Percentiles rank a stretch among this genome's conserved stretches.
These are phyloP conservation scores for Drosophila orosa DNA, from an alignment of 1,140 invertebrate genomes.

Conservation along the genomic window DNA sequence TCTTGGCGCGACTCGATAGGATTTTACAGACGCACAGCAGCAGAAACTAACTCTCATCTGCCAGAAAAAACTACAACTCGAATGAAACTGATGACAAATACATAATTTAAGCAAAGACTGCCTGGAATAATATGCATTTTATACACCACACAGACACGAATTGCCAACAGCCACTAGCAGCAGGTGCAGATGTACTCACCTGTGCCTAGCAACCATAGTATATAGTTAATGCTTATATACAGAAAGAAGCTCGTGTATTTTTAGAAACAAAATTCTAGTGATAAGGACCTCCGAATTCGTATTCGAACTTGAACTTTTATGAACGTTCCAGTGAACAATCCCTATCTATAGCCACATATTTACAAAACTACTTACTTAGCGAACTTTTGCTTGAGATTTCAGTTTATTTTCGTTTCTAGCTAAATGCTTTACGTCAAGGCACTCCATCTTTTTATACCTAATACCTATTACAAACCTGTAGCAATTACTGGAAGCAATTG, in stretches of 20 bases:
- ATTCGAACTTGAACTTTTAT: constrained; percentile 38
- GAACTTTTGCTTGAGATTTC: constrained; percentile 47
- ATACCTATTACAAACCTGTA: constrained; percentile 25
- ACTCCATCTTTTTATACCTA: constrained; percentile 10
- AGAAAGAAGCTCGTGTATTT: constrained; percentile 47
- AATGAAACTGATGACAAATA: constrained; percentile 79
- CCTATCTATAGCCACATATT: constrained; percentile 27
- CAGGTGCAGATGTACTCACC: constrained; percentile 46
- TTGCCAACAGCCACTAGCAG: constrained; percentile 52
- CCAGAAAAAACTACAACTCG: constrained; percentile 55
- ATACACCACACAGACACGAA: constrained; percentile 44
- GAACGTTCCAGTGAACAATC: constrained; percentile 46
- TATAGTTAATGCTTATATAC: constrained; percentile 15
- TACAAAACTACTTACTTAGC: constrained; percentile 53
- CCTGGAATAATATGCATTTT: constrained; percentile 67
- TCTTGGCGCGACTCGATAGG: constrained; percentile 49
- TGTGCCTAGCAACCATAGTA: constrained; percentile 47
- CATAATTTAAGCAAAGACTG: constrained; percentile 72
- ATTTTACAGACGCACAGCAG: constrained; percentile 49
- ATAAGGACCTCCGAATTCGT: constrained; percentile 39
- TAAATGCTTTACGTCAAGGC: constrained; percentile 60
- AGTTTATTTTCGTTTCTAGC: constrained; percentile 65
- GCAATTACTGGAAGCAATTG: constrained; percentile 54
- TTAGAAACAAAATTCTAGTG: constrained; percentile 54
- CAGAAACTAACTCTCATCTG: constrained; percentile 35